Evolutionary conservation across 2,113 vertebrate genomes (phyloP), one percentile per base, ranked within the genome.

Genomic region (Morone chrysops): DNA sequence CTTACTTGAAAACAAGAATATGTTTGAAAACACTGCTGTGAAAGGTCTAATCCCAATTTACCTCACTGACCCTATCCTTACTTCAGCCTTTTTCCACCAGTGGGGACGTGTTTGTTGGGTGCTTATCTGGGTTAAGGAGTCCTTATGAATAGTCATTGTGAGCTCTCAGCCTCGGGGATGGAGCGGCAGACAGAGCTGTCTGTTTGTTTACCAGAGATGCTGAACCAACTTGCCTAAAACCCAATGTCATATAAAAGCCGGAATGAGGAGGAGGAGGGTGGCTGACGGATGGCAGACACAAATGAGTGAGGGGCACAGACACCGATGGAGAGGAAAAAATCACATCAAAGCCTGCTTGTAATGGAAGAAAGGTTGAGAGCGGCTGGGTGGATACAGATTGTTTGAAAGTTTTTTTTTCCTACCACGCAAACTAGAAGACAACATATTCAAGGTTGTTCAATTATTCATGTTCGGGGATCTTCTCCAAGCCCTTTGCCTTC

Each of bases 401-500:
- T 88, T 68, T 66, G 43, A 60, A 75, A 68, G 22, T 80, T 82
- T 47, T 70, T 68, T 66, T 60, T 56, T 54, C 22, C 36, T 13
- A 12, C 48, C 43, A 45, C 3, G 13, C 67, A 80, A 84, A 80
- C 41, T 51, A 57, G 50, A 81, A 84, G 78, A 84, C 75, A 84
- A 74, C 82, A 86, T 71, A 71, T 62, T 83, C 80, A 88, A 62
- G 71, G 84, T 57, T 77, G 70, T 82, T 91, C 31, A 81, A 91
- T 92, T 81, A 91, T 92, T 91, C 87, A 91, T 87, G 82, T 61
- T 45, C 1, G 45, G 88, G 66, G 86, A 90, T 77, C 53, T n/a
- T 78, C 50, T 75, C 45, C 1, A 1, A 89, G 75, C 71, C 68
- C 62, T 85, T 48, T 78, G 66, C 67, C 69, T 71, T 83, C 68